Evolutionary conservation across 1,140 invertebrate species (phyloP).

Genomic region (Pseudomyrmex sp.): DNA sequence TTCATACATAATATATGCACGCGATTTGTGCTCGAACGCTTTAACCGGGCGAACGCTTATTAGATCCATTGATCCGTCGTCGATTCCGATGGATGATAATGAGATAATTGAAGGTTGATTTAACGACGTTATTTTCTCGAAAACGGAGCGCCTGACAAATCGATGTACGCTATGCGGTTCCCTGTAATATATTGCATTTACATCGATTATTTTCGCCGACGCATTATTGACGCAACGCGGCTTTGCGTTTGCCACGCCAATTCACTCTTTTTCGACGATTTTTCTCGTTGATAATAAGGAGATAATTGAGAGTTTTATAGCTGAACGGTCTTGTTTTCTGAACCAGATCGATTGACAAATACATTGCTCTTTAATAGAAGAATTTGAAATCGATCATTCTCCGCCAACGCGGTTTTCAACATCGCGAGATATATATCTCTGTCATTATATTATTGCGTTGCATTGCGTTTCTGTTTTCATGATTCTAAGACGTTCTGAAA

Average conservation of each 20-base stretch:
- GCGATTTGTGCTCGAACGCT: conserved; percentile 37
- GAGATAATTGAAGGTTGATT: conserved; percentile 45
- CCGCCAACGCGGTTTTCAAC: background rate
- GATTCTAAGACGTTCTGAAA: background rate
- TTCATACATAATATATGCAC: conserved; percentile 63
- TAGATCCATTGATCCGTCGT: conserved; percentile 45
- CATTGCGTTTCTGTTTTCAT: conserved; percentile 5
- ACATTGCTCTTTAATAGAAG: background rate
- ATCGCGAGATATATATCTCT: background rate
- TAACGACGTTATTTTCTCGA: conserved; percentile 48
- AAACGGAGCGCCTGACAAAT: conserved; percentile 30
- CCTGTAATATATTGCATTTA: conserved; percentile 16
- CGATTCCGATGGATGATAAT: conserved; percentile 38
- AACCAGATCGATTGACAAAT: conserved; percentile 16
- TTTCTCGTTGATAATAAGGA: conserved; percentile 19
- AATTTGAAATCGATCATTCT: conserved; percentile 1
- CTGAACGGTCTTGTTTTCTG: conserved; percentile 3
- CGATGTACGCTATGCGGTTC: background rate
- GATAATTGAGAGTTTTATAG: conserved; percentile 12
- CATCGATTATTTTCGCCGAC: conserved; percentile 20
- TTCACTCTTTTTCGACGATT: conserved; percentile 1
- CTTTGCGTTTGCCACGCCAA: background rate
- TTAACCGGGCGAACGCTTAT: conserved; percentile 40
- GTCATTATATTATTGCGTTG: background rate
- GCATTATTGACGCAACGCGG: background rate